Evolutionary conservation across 2,888 invertebrate genomes (phyloP), one percentile per base, ranked within the genome.

Genomic region (Leptinotarsa tumamoca): DNA sequence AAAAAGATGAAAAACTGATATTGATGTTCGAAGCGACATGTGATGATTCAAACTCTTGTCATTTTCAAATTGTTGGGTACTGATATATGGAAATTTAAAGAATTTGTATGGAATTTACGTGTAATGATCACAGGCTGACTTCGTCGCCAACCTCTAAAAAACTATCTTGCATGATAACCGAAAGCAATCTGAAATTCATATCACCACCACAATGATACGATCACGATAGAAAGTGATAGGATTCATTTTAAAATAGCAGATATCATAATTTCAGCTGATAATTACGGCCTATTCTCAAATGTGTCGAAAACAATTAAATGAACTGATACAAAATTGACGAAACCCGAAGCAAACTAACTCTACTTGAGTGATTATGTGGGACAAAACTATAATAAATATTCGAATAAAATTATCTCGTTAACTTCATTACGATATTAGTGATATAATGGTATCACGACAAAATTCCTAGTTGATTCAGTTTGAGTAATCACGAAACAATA

Each of bases 381-480:
- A 33, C 63, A 63, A 43, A 33, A 63, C n/a, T 43, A 63, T 33
- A 63, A 63, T 63, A 33, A 63, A 63, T 63, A 33, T 63, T 63
- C 27, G 10, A 63, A 63, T 63, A 63, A 63, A 63, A 27, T 43
- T 17, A 63, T 63, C 63, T 43, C 63, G 33, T 63, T 63, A 63
- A 63, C n/a, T 63, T 63, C n/a, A 33, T 63, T 63, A 63, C 63
- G 63, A 63, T 43, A 63, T 43, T n/a, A 63, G 33, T 63, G 43
- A 33, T 43, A 63, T 17, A 63, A 18, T 63, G 18, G n/a, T 13
- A 33, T 27, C 17, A 43, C 33, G 33, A 17, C 27, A 63, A 63
- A 63, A 63, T 18, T 33, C 63, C n/a, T n/a, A 63, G 43, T 3
- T n/a, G 43, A 17, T 63, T 63, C 33, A 43, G 17, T n/a, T 33